Percentiles rank a stretch among this genome's conserved stretches.
These are phyloP conservation scores for Hydriomena furcata DNA, from an alignment of 2,888 invertebrate species.

Conservation along the genomic window DNA sequence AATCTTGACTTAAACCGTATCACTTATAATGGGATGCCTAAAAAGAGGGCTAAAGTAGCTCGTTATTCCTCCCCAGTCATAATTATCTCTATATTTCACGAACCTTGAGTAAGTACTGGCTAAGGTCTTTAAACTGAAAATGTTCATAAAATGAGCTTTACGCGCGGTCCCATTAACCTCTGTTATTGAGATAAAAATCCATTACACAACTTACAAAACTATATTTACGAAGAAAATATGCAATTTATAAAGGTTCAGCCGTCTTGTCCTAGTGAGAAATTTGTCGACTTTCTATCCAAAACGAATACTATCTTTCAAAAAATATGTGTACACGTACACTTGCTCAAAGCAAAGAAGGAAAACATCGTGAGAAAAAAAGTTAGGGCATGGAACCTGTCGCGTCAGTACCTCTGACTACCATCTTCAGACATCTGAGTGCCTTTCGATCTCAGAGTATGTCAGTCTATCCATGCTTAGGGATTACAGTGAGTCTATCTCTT, in stretches of 20 bases:
- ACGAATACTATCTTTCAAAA: no score
- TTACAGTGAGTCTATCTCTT: no score
- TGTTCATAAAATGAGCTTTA: conserved; percentile 41
- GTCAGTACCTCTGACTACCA: no score
- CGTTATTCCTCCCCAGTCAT: conserved; percentile 29
- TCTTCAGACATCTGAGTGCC: no score
- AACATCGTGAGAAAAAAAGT: no score
- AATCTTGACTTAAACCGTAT: neutral
- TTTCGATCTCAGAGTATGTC: no score
- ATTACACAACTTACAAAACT: conserved; percentile 52
- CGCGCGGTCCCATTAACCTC: conserved; percentile 51
- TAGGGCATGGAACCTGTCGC: no score
- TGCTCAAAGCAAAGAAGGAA: no score
- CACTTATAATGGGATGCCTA: conserved; percentile 1
- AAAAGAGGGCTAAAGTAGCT: conserved; percentile 24
- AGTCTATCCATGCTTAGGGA: no score
- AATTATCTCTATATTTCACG: conserved; percentile 34
- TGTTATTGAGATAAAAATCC: conserved; percentile 59
- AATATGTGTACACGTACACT: no score
- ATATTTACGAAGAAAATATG: conserved; percentile 34
- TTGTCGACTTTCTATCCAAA: no score
- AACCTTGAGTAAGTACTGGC: conserved; percentile 28
- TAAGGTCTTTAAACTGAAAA: conserved; percentile 40
- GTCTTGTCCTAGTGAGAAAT: no score
- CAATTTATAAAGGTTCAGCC: neutral